A percentile compares a stretch with the other conserved stretches of the same genome.
These are phyloP conservation scores for Eupithecia dodoneata DNA, from an alignment of 2,888 invertebrate species.

Conservation along the genomic window DNA sequence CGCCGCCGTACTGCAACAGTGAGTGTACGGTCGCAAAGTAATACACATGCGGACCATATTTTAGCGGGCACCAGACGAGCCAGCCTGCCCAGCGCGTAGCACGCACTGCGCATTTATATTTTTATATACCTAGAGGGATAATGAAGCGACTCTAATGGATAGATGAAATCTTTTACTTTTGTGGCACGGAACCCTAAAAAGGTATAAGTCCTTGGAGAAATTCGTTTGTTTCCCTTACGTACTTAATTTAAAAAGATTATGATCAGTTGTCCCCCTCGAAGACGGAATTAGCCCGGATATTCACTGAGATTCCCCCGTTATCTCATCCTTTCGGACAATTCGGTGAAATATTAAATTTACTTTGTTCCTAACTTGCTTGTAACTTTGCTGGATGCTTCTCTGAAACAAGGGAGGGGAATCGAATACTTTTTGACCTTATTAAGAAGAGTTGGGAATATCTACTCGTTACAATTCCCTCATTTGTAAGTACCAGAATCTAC, in stretches of 20 bases:
- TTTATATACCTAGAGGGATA: too few relatives aligned
- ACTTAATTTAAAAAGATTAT: constrained; percentile 51
- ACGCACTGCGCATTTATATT: too few relatives aligned
- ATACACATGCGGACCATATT: too few relatives aligned
- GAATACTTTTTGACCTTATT: not conserved
- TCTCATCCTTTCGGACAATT: constrained; percentile 38
- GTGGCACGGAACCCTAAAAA: constrained; percentile 21
- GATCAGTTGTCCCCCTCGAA: constrained; percentile 42
- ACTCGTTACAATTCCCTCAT: not conserved
- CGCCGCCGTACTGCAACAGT: too few relatives aligned
- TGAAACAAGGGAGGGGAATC: not conserved
- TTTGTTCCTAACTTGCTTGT: constrained; percentile 45
- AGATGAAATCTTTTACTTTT: not conserved
- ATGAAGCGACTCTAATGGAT: not conserved
- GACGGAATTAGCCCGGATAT: constrained; percentile 50
- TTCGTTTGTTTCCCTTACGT: constrained; percentile 47
- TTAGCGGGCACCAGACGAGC: too few relatives aligned
- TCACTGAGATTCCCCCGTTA: constrained; percentile 32
- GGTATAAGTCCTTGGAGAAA: constrained; percentile 44
- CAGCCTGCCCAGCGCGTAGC: too few relatives aligned
- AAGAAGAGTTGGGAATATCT: not conserved
- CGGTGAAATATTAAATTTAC: constrained; percentile 51
- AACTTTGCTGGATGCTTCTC: constrained; percentile 35
- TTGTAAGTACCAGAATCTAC: too few relatives aligned
- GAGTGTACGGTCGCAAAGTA: too few relatives aligned